Conservation (phyloP, 2,888 invertebrate genomes). For the Nemotelus pantherinus region DNA sequence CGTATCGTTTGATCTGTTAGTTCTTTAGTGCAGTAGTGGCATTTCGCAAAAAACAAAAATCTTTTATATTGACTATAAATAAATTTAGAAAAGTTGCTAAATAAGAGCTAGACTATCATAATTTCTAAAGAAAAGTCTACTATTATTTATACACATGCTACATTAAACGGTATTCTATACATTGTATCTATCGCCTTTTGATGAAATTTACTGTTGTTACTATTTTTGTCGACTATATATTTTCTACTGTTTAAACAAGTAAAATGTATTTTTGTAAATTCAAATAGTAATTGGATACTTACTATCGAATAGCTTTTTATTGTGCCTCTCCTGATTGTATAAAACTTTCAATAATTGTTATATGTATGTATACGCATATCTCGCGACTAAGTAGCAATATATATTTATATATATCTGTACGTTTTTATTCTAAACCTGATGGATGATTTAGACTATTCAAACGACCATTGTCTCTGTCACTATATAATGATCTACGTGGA, state of each 20-base stretch:
- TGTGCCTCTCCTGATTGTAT: constrained; percentile 4
- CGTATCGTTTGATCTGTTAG: neutral
- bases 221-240: neutral
- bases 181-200: constrained; percentile 33
- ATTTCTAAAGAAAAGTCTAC: neutral
- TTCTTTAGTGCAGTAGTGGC: constrained; percentile 23
- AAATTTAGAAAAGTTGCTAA: neutral
- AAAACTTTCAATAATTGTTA: neutral
- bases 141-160: constrained; percentile 9
- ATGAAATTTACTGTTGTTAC: constrained; percentile 14
- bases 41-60: neutral
- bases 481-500: no score
- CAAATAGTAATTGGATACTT: neutral
- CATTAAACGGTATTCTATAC: no score
- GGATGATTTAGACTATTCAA: no score
- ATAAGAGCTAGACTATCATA: neutral
- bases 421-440: no score
- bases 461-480: no score
- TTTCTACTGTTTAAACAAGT: constrained; percentile 15
- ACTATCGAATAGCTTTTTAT: neutral
- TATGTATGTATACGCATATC: no score
- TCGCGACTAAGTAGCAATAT: no score
- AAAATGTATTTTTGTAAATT: constrained; percentile 19
- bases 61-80: neutral
- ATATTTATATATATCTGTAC: no score